Evolutionary conservation across 2,113 vertebrate species (phyloP), one percentile per base, ranked within the genome.

Genomic region (Alethe diademata): DNA sequence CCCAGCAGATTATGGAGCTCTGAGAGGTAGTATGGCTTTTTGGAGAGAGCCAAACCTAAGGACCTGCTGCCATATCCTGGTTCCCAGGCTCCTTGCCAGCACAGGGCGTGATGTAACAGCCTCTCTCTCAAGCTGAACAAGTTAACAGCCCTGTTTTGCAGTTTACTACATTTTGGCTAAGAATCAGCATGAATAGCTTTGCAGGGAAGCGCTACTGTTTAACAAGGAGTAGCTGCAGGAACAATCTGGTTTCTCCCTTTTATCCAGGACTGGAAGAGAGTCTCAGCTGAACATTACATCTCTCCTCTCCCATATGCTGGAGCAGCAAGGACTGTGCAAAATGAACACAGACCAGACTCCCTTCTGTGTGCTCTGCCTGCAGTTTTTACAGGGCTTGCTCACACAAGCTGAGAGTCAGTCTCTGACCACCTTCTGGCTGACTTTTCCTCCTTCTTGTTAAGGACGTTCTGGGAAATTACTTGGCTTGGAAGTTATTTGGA

Each of bases 61-160:
- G 88, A 60, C 47, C 62, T 57, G 56, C 83, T 66, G 70, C 83
- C 51, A 18, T 42, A 75, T 19, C 92, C 73, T 57, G 76, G 74
- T 83, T 96, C 90, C 82, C 93, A 96, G 95, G 94, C 92, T 94
- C 48, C 57, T 7, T 61, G 92, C 94, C 95, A 95, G 81, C 69
- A 14, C 93, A 67, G 88, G 51, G 56, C 35, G 86, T 93, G 96
- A 95, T 91, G 97, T 54, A 83, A 94, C 5, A 61, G 84, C 85
- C 78, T 81, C 76, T 81, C 76, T 84, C 73, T 76, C 90, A 85
- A 0, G 2, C 85, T 36, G 31, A 96, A 78, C 74, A 91, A 96
- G 74, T 94, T 70, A 81, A 45, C 93, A 96, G 79, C 66, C 66
- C 57, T 74, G 81, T 1, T 51, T 88, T 66, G 66, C 40, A 83